Conservation (phyloP, 2,797 vertebrate genomes). For the Rhyacichthys aspro region DNA sequence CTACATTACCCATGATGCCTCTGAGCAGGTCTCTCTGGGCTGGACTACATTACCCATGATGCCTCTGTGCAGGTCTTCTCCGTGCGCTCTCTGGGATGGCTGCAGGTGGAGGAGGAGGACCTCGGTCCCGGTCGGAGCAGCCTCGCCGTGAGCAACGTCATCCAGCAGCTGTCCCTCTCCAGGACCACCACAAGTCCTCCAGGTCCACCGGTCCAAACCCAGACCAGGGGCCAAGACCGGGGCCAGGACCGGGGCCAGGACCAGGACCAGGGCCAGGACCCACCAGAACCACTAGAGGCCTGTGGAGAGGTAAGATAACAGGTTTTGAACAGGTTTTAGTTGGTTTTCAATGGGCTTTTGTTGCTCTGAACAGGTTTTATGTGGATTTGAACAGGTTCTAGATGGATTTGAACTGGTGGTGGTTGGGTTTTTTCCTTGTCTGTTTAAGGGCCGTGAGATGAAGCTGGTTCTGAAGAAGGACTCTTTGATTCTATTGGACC, state of each 20-base stretch:
- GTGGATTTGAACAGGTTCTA: not conserved
- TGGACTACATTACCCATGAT: too few species aligned
- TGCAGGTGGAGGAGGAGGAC: slow-evolving; percentile 95
- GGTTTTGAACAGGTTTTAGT: not conserved
- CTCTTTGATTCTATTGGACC: slow-evolving; percentile 91
- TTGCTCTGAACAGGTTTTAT: not conserved
- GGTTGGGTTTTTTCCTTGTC: not conserved
- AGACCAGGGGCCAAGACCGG: not conserved
- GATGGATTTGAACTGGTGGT: too few species aligned
- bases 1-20: too few species aligned
- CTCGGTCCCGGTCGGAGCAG: slow-evolving; percentile 94
- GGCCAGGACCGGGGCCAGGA: not conserved
- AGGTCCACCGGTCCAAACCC: slow-evolving; percentile 12
- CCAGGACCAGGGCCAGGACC: not conserved
- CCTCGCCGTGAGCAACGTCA: slow-evolving; percentile 93
- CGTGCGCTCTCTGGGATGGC: slow-evolving; percentile 93
- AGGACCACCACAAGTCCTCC: slow-evolving; percentile 30
- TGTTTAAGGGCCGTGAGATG: slow-evolving; percentile 92
- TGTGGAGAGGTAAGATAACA: slow-evolving; percentile 84
- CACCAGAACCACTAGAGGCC: slow-evolving; percentile 58
- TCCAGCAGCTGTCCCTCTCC: slow-evolving; percentile 93
- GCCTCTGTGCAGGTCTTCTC: slow-evolving; percentile 84
- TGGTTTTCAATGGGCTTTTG: too few species aligned
- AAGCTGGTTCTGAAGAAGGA: slow-evolving; percentile 95
- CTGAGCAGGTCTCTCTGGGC: too few species aligned